Conservation (phyloP, 2,888 invertebrate genomes). For the Tubulanus polymorphus region DNA sequence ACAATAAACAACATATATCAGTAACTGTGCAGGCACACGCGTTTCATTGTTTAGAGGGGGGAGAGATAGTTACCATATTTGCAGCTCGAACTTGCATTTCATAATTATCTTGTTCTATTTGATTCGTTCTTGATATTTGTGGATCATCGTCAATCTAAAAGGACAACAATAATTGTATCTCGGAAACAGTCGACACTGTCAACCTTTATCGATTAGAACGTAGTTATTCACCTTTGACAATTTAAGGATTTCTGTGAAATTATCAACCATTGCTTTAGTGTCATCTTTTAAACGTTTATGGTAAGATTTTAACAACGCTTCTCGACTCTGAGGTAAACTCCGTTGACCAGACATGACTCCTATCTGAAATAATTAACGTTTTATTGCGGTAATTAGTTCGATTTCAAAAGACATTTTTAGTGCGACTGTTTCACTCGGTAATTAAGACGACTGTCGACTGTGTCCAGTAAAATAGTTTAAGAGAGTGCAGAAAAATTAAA, state of each 20-base stretch:
- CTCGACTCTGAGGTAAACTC: conserved; percentile 81
- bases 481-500: too few relatives aligned
- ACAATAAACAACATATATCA: conserved; percentile 23
- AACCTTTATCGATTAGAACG: neutral
- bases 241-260: conserved; percentile 77
- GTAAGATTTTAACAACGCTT: conserved; percentile 90
- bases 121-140: conserved; percentile 83
- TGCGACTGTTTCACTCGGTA: too few relatives aligned
- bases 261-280: conserved; percentile 94
- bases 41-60: too few relatives aligned
- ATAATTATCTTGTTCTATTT: conserved; percentile 91
- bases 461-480: too few relatives aligned
- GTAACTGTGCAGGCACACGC: neutral
- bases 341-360: conserved; percentile 22
- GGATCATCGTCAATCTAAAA: conserved; percentile 74
- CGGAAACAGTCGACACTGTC: neutral
- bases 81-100: conserved; percentile 96
- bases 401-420: too few relatives aligned
- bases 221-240: conserved; percentile 35
- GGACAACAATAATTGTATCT: neutral
- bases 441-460: too few relatives aligned
- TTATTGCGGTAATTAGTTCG: too few relatives aligned
- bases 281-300: conserved; percentile 92
- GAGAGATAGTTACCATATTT: conserved; percentile 67
- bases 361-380: too few relatives aligned